Percentiles rank a stretch among this genome's conserved stretches.
These are phyloP conservation scores for Stegana nigrithorax DNA, from an alignment of 2,888 invertebrate species.

Conservation along the genomic window DNA sequence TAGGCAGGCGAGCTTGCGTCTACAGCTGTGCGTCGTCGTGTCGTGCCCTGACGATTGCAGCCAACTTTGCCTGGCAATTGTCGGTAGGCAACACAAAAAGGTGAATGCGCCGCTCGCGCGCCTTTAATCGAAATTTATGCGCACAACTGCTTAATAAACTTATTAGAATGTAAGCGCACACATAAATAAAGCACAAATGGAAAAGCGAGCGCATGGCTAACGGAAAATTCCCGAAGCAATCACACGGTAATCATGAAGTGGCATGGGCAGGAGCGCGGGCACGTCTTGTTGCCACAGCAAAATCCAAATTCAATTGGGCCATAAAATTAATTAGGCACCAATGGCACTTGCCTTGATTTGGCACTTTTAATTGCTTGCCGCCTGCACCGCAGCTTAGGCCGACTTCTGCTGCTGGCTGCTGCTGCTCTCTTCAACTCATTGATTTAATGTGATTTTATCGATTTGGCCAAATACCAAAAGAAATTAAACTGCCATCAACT, in stretches of 20 bases:
- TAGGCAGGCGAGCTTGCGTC: too few species aligned
- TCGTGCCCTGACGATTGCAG: too few species aligned
- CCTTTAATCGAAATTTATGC: constrained; percentile 29
- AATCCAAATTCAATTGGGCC: constrained; percentile 51
- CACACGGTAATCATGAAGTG: constrained; percentile 35
- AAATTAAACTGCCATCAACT: not conserved
- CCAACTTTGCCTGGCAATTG: too few species aligned
- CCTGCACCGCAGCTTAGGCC: constrained; percentile 25
- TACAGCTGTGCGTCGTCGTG: too few species aligned
- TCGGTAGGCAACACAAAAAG: constrained; percentile 25
- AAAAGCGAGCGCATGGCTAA: too few species aligned
- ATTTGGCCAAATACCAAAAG: not conserved
- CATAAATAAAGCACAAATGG: not conserved
- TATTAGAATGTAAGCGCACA: not conserved
- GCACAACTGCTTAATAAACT: constrained; percentile 25
- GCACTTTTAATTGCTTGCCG: not conserved
- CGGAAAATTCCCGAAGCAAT: not conserved
- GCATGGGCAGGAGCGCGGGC: constrained; percentile 37
- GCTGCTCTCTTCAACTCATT: constrained; percentile 37
- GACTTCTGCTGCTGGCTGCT: constrained; percentile 2
- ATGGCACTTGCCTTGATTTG: constrained; percentile 28
- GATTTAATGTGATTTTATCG: constrained; percentile 44
- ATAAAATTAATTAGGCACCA: constrained; percentile 59
- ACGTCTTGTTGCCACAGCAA: constrained; percentile 22
- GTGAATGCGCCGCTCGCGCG: too few species aligned